Base-by-base conservation (phyloP, 2,113 vertebrate species). In the Scomber colias region DNA sequence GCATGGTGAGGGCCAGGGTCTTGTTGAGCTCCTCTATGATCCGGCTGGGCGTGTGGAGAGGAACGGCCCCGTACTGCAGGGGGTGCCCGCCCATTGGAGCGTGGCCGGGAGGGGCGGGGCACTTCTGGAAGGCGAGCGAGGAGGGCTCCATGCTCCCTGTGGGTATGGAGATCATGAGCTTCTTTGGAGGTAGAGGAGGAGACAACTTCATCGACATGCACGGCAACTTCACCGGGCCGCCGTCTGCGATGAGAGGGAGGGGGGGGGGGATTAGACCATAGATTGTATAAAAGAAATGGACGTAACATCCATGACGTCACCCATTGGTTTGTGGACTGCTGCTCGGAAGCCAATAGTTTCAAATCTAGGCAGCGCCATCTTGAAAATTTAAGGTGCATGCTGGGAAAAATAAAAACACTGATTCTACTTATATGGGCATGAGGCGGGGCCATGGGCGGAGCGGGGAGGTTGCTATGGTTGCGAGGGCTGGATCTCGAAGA, bases 171-270 rank as follows among this genome's bases (percentile, higher is more conserved):
- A 99, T 98, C 97, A 99, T 93, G 93, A 99, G 97, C 97, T 99
- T 99, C 96, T 99, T 99, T 93, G 98, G 97, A 95, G 98, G 97
- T 95, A 99, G 97, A 90, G 97, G 97, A 92, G 98, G 98, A 69
- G 98, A 99, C 77, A 99, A 90, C 95, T 97, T 98, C 86, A 95
- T 93, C 71, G 96, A 95, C 96, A 97, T 95, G 90, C 97, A 97
- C 91, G 97, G 97, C 94, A 98, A 90, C 96, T 97, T 98, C 94
- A 97, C 87, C 77, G 92, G 97, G 91, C 94, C 94, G 77, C 75
- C 96, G 90, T 99, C 98, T 99, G 94, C 13, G 67, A 5, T 1
- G n/a, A 57, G 21, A 61, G 35, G 45, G 5, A 15, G 31, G 35
- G 48, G 16, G 17, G 31, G 35, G 48, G 57, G 16, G 21, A 21